These are phyloP conservation scores for Phataginus tricuspis DNA, from an alignment of 2,797 vertebrate genomes.

Conservation along the genomic window DNA sequence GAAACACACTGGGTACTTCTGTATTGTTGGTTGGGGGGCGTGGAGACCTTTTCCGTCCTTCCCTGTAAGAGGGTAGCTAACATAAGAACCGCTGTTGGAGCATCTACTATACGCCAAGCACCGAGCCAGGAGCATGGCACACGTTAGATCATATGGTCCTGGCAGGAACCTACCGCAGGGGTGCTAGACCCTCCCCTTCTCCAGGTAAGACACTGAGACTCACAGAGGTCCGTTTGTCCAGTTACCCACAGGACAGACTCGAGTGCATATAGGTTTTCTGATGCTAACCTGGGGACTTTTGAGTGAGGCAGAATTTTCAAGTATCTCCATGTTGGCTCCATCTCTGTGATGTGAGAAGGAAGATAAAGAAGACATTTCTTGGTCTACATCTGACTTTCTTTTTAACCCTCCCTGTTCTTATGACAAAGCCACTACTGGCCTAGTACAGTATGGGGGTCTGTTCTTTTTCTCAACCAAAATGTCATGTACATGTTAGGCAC, in stretches of 20 bases:
- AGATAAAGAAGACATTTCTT: background rate
- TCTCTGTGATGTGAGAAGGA: background rate
- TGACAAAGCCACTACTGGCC: background rate
- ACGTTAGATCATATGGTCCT: background rate
- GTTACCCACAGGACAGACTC: background rate
- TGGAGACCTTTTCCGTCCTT: background rate
- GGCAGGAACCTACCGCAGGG: background rate
- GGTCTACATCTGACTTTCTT: background rate
- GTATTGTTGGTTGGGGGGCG: background rate
- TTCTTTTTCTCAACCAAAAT: background rate
- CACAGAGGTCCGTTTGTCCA: background rate
- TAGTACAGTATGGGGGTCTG: background rate
- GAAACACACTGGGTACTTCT: background rate
- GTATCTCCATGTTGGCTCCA: background rate
- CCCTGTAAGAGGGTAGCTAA: background rate
- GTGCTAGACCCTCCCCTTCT: background rate
- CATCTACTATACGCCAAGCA: background rate
- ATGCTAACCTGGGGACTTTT: background rate
- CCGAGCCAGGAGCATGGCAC: background rate
- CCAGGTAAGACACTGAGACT: background rate
- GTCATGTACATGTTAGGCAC: background rate
- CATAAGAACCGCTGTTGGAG: background rate
- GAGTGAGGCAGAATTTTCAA: background rate
- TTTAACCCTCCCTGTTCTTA: background rate
- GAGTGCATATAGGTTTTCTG: background rate